These are phyloP conservation scores for Spodoptera litura DNA, from an alignment of 1,140 invertebrate species.

Conservation along the genomic window DNA sequence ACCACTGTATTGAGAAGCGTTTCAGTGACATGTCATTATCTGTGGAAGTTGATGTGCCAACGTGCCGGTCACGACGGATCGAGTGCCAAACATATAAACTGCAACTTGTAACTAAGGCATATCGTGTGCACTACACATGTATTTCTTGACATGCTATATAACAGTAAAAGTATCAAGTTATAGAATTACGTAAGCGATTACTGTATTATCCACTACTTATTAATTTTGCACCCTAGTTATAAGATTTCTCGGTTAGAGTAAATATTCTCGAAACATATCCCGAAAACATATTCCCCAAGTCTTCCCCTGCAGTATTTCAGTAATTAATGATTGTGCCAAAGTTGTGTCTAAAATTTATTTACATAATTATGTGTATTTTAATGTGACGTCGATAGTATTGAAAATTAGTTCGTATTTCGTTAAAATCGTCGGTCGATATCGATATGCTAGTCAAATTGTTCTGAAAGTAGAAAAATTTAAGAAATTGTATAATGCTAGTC, in stretches of 20 bases:
- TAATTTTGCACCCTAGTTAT: conserved; percentile 82
- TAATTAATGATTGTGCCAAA: conserved; percentile 81
- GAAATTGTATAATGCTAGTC: conserved; percentile 79
- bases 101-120: conserved; percentile 43
- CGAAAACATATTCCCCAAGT: conserved; percentile 77
- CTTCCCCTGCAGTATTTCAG: conserved; percentile 80
- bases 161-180: conserved; percentile 50
- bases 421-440: conserved; percentile 65
- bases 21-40: conserved; percentile 65
- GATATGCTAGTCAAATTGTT: conserved; percentile 82
- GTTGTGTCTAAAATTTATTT: conserved; percentile 71
- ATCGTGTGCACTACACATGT: background rate
- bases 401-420: conserved; percentile 49
- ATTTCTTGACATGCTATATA: conserved; percentile 45
- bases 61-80: conserved; percentile 55
- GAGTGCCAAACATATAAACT: conserved; percentile 71
- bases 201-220: conserved; percentile 61
- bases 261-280: conserved; percentile 79
- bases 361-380: conserved; percentile 59
- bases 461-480: conserved; percentile 71
- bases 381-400: conserved; percentile 52
- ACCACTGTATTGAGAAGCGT: conserved; percentile 77
- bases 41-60: conserved; percentile 70
- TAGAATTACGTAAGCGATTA: conserved; percentile 44
- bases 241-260: conserved; percentile 73